These are phyloP conservation scores for Geotrupes spiniger DNA, from an alignment of 2,888 invertebrate genomes.

Conservation along the genomic window DNA sequence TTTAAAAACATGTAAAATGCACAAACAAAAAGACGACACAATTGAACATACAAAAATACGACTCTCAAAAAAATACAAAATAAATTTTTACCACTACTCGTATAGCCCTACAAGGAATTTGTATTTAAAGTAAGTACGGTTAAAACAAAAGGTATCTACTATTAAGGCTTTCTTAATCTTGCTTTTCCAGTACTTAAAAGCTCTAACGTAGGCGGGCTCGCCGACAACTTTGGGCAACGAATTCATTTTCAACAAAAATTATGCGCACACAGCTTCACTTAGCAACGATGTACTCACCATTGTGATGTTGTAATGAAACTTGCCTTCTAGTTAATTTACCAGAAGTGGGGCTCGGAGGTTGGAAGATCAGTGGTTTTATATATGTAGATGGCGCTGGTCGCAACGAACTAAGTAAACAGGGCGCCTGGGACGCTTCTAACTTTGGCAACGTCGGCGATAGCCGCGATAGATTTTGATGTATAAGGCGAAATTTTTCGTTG, in stretches of 20 bases:
- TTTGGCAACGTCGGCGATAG: constrained; percentile 26
- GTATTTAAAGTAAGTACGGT: not conserved
- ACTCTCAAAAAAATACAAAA: not conserved
- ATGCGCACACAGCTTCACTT: constrained; percentile 1
- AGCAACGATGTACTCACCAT: constrained; percentile 24
- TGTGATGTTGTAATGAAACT: constrained; percentile 41
- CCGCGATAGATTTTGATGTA: constrained; percentile 2
- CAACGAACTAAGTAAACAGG: constrained; percentile 26
- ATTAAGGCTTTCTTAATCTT: constrained; percentile 47
- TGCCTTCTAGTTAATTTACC: constrained; percentile 73
- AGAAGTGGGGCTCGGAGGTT: constrained; percentile 72
- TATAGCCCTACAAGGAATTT: not conserved
- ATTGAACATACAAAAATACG: not conserved
- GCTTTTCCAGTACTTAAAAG: constrained; percentile 46
- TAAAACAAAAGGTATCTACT: constrained; percentile 35
- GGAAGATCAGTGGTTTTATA: constrained; percentile 71
- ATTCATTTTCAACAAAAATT: constrained; percentile 8
- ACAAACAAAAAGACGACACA: not conserved
- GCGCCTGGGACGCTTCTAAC: constrained; percentile 18
- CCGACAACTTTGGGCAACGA: constrained; percentile 27
- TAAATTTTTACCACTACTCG: constrained; percentile 1
- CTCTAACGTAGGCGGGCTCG: constrained; percentile 42
- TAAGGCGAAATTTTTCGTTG: no score
- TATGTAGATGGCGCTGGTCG: constrained; percentile 67
- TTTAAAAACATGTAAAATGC: constrained; percentile 3